Conservation (phyloP, 2,888 invertebrate species). For the Acrobasis consociella region DNA sequence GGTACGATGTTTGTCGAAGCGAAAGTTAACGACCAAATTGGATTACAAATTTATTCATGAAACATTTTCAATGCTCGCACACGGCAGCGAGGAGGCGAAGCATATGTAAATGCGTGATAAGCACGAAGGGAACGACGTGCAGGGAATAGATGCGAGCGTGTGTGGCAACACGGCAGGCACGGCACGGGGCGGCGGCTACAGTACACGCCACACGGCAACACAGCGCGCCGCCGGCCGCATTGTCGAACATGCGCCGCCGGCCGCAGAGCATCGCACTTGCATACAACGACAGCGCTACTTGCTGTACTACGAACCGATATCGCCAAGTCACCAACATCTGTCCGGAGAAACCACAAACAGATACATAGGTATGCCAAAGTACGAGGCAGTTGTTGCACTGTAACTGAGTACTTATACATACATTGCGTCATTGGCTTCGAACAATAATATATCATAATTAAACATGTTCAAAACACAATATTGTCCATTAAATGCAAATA, state of each 20-base stretch:
- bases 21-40: constrained; percentile 75
- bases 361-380: constrained; percentile 15
- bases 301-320: constrained; percentile 36
- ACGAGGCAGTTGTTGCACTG: constrained; percentile 11
- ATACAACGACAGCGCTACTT: constrained; percentile 35
- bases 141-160: constrained; percentile 49
- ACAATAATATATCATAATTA: neutral
- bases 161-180: constrained; percentile 27
- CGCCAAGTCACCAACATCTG: constrained; percentile 24
- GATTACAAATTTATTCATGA: constrained; percentile 81
- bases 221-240: constrained; percentile 46
- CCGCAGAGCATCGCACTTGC: constrained; percentile 33
- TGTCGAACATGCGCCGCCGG: constrained; percentile 55
- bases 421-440: constrained; percentile 3
- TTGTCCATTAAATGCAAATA: neutral
- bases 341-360: constrained; percentile 21
- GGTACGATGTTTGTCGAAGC: constrained; percentile 53
- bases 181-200: constrained; percentile 32
- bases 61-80: constrained; percentile 78
- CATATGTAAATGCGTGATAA: constrained; percentile 80
- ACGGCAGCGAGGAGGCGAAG: constrained; percentile 68
- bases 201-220: constrained; percentile 34
- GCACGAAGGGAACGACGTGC: constrained; percentile 65
- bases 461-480: neutral
- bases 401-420: neutral